These are phyloP conservation scores for Alligator mississippiensis DNA, from an alignment of 2,113 vertebrate genomes.

Conservation along the genomic window DNA sequence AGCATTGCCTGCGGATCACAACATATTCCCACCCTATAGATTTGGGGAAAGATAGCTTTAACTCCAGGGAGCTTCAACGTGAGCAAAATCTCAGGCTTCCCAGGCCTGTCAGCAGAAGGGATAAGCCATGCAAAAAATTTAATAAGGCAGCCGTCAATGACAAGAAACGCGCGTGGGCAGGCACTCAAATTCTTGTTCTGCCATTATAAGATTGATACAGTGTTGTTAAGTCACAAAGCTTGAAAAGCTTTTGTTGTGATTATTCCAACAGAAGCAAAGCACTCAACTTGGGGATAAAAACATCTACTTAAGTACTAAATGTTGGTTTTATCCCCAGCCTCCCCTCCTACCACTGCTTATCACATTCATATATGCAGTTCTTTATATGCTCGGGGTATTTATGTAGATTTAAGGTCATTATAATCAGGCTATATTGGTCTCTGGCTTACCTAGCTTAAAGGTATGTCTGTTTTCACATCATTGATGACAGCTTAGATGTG, in stretches of 20 bases:
- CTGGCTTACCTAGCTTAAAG: too few species aligned
- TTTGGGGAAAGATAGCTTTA: too few species aligned
- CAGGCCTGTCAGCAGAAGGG: background rate
- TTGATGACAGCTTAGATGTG: too few species aligned
- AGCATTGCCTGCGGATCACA: background rate
- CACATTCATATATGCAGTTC: too few species aligned
- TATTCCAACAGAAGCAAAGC: background rate
- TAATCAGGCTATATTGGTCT: too few species aligned
- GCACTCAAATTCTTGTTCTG: background rate
- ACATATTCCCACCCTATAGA: background rate
- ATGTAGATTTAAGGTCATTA: too few species aligned
- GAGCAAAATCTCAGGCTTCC: background rate
- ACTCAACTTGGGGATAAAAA: background rate
- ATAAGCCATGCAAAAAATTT: background rate
- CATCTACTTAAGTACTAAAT: background rate
- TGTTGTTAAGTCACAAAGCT: background rate
- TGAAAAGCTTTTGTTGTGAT: background rate
- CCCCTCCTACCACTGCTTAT: background rate
- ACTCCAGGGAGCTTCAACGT: too few species aligned
- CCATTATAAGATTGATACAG: background rate
- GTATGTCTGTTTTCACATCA: too few species aligned
- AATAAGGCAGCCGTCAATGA: background rate
- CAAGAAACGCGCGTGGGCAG: background rate
- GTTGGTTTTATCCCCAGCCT: too few species aligned
- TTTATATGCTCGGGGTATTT: too few species aligned